These are phyloP conservation scores for Papilio demoleus DNA, from an alignment of 2,888 invertebrate species.

Conservation along the genomic window DNA sequence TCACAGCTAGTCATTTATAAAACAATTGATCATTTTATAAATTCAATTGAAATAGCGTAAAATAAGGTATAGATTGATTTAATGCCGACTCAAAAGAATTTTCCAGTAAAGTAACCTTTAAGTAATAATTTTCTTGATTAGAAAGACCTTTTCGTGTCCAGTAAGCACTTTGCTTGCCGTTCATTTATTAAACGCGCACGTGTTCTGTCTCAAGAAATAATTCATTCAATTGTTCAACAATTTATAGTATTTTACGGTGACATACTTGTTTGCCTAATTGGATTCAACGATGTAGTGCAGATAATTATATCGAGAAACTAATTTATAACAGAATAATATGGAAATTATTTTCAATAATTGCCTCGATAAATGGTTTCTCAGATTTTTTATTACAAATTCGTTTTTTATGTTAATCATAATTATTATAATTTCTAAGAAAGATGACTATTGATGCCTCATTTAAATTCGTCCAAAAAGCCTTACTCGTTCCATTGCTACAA, in stretches of 20 bases:
- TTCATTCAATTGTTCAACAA: slow-evolving; percentile 41
- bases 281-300: not conserved
- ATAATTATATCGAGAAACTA: not conserved
- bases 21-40: slow-evolving; percentile 1
- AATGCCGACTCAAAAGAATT: slow-evolving; percentile 32
- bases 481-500: not conserved
- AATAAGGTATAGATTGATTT: slow-evolving; percentile 25
- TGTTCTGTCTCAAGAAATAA: slow-evolving; percentile 47
- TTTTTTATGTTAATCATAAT: not conserved
- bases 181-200: slow-evolving; percentile 53
- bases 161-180: slow-evolving; percentile 38
- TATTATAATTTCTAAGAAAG: not conserved
- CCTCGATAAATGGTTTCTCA: not conserved
- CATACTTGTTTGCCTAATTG: slow-evolving; percentile 7
- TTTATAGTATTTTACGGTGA: slow-evolving; percentile 7
- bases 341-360: not conserved
- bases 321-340: not conserved
- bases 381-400: not conserved
- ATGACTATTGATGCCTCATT: not conserved
- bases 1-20: not conserved
- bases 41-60: slow-evolving; percentile 1
- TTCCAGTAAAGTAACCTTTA: slow-evolving; percentile 43
- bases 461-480: not conserved
- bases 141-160: slow-evolving; percentile 46
- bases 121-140: slow-evolving; percentile 45